phyloP scores from a whole-genome alignment of 2,113 vertebrate species.

The Daubentonia madagascariensis region DNA sequence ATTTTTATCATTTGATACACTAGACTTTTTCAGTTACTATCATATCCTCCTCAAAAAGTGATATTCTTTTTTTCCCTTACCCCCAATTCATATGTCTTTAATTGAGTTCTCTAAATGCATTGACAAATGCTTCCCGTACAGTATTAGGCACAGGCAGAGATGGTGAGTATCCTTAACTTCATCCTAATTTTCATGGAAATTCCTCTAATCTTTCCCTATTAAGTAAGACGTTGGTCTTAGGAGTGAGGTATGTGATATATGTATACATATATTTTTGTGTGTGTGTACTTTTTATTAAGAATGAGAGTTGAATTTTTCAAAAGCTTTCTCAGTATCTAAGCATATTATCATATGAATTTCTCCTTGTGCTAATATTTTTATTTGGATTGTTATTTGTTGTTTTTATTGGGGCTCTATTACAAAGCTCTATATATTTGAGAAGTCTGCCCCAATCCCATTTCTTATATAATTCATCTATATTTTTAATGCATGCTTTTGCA shows the following conservation, averaged over 20 bases:
- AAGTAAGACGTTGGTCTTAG: background rate
- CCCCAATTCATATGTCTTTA: background rate
- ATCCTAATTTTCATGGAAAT: background rate
- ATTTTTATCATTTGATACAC: background rate
- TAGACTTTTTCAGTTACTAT: background rate
- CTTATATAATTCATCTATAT: background rate
- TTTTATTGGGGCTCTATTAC: background rate
- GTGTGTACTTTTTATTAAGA: background rate
- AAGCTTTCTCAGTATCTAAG: background rate
- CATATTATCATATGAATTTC: background rate
- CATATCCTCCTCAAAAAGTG: background rate
- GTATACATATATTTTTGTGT: background rate
- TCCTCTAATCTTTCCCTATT: background rate
- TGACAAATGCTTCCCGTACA: background rate
- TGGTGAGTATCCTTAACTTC: background rate
- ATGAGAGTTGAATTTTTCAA: background rate
- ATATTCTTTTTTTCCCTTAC: background rate
- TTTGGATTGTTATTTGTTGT: background rate
- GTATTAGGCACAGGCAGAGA: background rate
- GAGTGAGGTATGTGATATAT: background rate
- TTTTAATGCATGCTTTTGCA: background rate
- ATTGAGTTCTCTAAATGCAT: background rate
- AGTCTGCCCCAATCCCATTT: background rate
- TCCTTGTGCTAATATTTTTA: background rate
- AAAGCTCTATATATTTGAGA: background rate